Conservation (phyloP, 2,797 vertebrate species). For the Macropodus opercularis region DNA sequence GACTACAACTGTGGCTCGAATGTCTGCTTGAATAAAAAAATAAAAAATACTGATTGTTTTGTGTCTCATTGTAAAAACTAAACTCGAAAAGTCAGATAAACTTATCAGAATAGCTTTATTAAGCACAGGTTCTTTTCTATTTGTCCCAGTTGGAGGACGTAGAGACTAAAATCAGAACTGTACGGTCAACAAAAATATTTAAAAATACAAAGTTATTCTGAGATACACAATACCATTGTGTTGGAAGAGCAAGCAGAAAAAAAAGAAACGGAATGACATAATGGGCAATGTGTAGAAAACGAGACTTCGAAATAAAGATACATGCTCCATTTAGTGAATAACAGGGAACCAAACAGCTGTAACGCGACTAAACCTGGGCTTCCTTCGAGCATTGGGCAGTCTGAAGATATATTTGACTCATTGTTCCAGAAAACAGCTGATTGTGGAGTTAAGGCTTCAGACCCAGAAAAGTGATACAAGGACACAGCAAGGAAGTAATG, state of each 20-base stretch:
- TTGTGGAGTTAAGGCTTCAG: neutral
- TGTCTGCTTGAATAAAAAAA: conserved; percentile 56
- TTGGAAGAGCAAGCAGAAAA: conserved; percentile 39
- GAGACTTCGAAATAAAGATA: conserved; percentile 1
- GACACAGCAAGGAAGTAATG: conserved; percentile 22
- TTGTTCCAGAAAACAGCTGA: conserved; percentile 26
- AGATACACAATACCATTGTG: conserved; percentile 59
- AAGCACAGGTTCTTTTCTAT: conserved; percentile 39
- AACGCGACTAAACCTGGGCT: conserved; percentile 3
- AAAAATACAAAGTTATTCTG: conserved; percentile 70
- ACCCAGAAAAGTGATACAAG: conserved; percentile 7
- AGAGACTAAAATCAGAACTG: conserved; percentile 42
- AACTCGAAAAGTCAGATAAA: conserved; percentile 24
- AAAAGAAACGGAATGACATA: conserved; percentile 12
- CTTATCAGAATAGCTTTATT: conserved; percentile 73
- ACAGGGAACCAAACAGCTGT: conserved; percentile 23
- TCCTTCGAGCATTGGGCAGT: conserved; percentile 29
- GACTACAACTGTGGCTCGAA: conserved; percentile 31
- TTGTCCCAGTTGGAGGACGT: conserved; percentile 16
- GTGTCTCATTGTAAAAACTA: conserved; percentile 3
- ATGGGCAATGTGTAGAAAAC: conserved; percentile 2
- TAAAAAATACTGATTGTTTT: conserved; percentile 13
- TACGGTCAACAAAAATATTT: conserved; percentile 57
- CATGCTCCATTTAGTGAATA: conserved; percentile 5
- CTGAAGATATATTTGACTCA: conserved; percentile 18